These are phyloP conservation scores for Neoaliturus tenellus DNA, from an alignment of 2,888 invertebrate species.

Conservation along the genomic window DNA sequence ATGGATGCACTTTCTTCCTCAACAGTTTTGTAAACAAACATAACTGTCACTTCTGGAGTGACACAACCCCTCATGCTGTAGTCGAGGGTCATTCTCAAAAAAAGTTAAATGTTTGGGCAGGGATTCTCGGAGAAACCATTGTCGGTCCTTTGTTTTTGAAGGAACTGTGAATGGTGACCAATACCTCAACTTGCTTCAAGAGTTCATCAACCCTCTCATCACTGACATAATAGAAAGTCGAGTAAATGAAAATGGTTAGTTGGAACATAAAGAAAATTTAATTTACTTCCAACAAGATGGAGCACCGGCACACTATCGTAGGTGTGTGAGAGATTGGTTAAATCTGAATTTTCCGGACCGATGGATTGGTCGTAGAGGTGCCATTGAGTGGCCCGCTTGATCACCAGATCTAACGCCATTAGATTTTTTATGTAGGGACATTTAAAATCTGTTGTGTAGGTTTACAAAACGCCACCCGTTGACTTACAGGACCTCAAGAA, in stretches of 20 bases:
- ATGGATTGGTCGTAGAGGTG: not conserved
- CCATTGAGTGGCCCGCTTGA: not conserved
- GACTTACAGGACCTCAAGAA: not conserved
- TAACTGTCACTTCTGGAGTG: conserved; percentile 26
- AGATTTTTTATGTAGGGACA: not conserved
- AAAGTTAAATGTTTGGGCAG: conserved; percentile 21
- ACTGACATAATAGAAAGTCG: not conserved
- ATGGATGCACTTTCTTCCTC: conserved; percentile 24
- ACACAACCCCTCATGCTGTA: conserved; percentile 16
- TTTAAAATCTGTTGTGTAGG: not conserved
- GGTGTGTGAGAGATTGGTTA: not conserved
- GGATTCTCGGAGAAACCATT: not conserved
- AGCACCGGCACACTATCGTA: not conserved
- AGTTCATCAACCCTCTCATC: not conserved
- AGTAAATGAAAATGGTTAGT: not conserved
- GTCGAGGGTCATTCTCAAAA: conserved; percentile 22
- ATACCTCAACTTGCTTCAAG: not conserved
- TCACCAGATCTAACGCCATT: not conserved
- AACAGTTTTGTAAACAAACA: conserved; percentile 41
- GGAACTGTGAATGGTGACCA: not conserved
- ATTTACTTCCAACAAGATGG: conserved; percentile 1
- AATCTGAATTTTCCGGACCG: not conserved
- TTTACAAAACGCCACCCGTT: not conserved
- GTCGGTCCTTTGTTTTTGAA: not conserved
- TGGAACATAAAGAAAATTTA: not conserved